Conservation (phyloP, 2,888 invertebrate genomes). For the Dexiosoma caninum region DNA sequence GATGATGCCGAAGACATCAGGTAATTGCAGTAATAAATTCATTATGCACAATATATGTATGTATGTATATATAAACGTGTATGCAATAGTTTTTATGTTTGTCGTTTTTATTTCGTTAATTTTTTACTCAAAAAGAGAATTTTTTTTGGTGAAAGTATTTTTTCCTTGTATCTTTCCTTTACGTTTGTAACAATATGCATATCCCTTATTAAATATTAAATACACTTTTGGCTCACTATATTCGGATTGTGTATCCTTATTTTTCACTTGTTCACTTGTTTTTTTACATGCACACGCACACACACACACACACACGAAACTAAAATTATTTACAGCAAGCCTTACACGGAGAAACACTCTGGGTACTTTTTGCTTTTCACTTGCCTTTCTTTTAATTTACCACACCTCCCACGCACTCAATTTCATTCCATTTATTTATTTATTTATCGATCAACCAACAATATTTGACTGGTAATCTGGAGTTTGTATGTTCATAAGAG, state of each 20-base stretch:
- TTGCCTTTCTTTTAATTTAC: background rate
- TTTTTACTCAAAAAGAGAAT: constrained; percentile 10
- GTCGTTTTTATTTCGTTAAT: constrained; percentile 10
- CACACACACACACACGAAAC: background rate
- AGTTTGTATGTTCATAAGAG: constrained; percentile 34
- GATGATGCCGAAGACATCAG: constrained; percentile 73
- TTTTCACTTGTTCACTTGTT: background rate
- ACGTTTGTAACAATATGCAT: constrained; percentile 32
- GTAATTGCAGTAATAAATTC: constrained; percentile 67
- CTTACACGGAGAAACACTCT: background rate
- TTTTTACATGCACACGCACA: constrained; percentile 24
- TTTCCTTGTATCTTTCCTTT: constrained; percentile 35
- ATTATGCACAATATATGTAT: background rate
- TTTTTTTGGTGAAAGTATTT: constrained; percentile 65
- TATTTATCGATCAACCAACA: constrained; percentile 32
- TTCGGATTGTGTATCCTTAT: background rate
- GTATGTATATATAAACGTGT: background rate
- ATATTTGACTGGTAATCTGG: constrained; percentile 25
- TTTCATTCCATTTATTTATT: background rate
- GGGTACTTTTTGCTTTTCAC: constrained; percentile 1
- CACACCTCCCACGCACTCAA: background rate
- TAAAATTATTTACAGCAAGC: background rate
- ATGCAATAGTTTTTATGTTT: background rate
- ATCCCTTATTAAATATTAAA: background rate
- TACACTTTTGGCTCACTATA: background rate